These are phyloP conservation scores for Lochmaea capreae DNA, from an alignment of 2,888 invertebrate genomes.

Conservation along the genomic window DNA sequence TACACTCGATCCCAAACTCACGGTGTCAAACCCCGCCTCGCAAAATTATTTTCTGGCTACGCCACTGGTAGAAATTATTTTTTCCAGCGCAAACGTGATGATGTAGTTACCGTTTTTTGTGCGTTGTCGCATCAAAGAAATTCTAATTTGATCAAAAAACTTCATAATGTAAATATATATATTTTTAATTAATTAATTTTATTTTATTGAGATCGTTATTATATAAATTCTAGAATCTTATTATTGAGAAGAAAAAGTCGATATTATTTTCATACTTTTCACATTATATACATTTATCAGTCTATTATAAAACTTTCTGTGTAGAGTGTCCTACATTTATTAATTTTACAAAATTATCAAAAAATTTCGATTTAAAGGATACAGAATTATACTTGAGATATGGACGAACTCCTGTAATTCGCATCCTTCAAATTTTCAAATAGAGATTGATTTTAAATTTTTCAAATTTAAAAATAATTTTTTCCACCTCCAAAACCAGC, in stretches of 20 bases:
- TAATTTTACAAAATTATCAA: not conserved
- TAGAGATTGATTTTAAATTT: not conserved
- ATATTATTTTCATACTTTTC: not conserved
- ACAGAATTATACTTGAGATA: not conserved
- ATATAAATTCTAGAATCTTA: not conserved
- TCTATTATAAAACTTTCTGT: not conserved
- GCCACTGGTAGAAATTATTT: too few relatives aligned
- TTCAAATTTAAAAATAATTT: not conserved
- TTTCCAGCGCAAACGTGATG: too few relatives aligned
- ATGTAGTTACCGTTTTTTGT: too few relatives aligned
- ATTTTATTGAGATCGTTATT: not conserved
- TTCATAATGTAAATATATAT: too few relatives aligned
- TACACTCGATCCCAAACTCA: too few relatives aligned
- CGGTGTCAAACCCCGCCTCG: too few relatives aligned
- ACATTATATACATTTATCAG: slow-evolving; percentile 1
- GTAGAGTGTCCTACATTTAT: not conserved
- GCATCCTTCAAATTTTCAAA: not conserved
- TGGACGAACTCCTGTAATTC: not conserved
- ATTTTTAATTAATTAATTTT: not conserved
- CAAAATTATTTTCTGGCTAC: too few relatives aligned
- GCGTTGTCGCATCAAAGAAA: not conserved
- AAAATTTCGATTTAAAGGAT: not conserved
- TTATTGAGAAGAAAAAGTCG: not conserved
- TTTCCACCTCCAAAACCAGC: not conserved
- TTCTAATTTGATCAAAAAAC: not conserved